Evolutionary conservation across 2,888 invertebrate species (phyloP), one percentile per base, ranked within the genome.

Genomic region (Microdon myrmicae): DNA sequence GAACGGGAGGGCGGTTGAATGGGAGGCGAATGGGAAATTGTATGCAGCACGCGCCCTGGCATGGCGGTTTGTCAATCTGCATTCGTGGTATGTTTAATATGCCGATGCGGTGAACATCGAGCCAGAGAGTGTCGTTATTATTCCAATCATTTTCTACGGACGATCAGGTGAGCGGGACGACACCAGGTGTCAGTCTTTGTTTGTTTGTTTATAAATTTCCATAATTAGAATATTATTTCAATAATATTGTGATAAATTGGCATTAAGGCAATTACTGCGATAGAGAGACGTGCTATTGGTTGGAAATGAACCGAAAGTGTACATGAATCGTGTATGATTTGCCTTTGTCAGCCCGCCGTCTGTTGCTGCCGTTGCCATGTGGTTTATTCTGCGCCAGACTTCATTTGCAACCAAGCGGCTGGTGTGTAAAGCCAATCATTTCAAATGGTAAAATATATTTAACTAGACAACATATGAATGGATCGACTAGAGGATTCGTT

Each of bases 201-300:
- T 35, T 47, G 44, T 43, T 31, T 41, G 35, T 54, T 47, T 60
- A 37, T 54, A 34, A 43, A 43, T 55, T 44, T 55, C 45, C 45
- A 56, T 64, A 47, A 56, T 64, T 64, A 45, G 56, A 56, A 56
- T 51, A 45, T 56, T 56, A 47, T 64, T 64, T 64, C 51, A 56
- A 45, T 49, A 61, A 49, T 61, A 56, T 49, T 37, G 44, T 10
- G 28, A 49, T 49, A 61, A 51, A 49, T 49, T 56, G 44, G 35
- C 26, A 41, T 56, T 35, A 26, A 20, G 45, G 45, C 41, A 56
- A 51, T 56, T 41, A 64, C 12, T n/a, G 37, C 7, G 41, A 12
- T 13, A 31, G 4, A 35, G 34, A 56, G 49, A 49, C 44, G 43
- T 32, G 17, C n/a, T n/a, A n/a, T n/a, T n/a, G n/a, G n/a, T n/a